Evolutionary conservation across 2,113 vertebrate species (phyloP).

Genomic region (Mustelus asterias): DNA sequence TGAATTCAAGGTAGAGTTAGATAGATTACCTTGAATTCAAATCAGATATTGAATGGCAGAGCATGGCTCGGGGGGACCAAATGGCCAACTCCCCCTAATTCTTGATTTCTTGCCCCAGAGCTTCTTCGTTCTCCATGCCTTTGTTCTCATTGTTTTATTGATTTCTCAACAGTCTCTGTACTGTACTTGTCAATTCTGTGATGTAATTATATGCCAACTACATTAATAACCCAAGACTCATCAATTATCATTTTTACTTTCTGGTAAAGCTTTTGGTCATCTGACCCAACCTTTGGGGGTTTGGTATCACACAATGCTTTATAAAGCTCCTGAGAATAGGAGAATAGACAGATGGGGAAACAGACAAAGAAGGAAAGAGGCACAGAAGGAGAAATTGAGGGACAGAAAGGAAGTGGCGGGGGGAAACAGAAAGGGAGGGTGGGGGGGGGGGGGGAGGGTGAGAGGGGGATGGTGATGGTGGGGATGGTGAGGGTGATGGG

Average conservation of each 20-base stretch:
- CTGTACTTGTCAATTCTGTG: not conserved
- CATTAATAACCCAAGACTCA: not conserved
- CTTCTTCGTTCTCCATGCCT: not conserved
- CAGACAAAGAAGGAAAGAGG: not conserved
- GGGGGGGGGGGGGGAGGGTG: too few species aligned
- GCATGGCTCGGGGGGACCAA: too few species aligned
- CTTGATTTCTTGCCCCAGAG: not conserved
- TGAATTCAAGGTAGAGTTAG: too few species aligned
- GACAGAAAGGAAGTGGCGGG: not conserved
- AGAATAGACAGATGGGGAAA: not conserved
- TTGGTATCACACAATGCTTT: not conserved
- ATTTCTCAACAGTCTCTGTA: not conserved
- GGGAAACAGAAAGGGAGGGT: not conserved
- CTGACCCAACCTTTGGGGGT: not conserved
- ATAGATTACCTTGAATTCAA: too few species aligned
- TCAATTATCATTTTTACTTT: not conserved
- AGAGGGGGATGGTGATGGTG: too few species aligned
- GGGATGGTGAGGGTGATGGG: too few species aligned
- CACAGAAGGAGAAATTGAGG: not conserved
- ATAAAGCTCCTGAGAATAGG: too few species aligned
- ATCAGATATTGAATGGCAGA: too few species aligned
- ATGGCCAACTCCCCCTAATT: too few species aligned
- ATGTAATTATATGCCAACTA: not conserved
- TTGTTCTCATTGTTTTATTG: not conserved
- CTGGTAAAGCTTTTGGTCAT: not conserved